Conservation (phyloP, 2,888 invertebrate species). For the Pristionchus arcanus region DNA sequence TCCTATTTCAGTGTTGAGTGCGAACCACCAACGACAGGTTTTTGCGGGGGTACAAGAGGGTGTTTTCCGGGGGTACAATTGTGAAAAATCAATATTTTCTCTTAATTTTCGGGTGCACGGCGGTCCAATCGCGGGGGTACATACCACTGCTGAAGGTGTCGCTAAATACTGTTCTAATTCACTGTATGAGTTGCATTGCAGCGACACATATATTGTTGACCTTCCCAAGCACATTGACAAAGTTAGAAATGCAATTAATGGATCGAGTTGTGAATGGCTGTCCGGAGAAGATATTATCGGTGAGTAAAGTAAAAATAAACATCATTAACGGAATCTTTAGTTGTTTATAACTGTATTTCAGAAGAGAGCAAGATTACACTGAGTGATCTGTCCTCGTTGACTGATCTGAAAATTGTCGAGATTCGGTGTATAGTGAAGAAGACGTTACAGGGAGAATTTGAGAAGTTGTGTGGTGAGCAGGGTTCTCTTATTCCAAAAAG, state of each 20-base stretch:
- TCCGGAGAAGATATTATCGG: neutral
- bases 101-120: too few species aligned
- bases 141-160: too few species aligned
- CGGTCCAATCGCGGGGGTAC: too few species aligned
- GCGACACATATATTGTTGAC: neutral
- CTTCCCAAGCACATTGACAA: slow-evolving; percentile 11
- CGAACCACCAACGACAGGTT: too few species aligned
- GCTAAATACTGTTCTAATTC: too few species aligned
- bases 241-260: neutral
- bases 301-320: neutral
- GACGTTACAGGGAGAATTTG: neutral
- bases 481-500: too few species aligned
- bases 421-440: neutral
- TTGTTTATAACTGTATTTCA: neutral
- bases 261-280: neutral
- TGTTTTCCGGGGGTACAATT: too few species aligned
- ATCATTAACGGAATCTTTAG: too few species aligned
- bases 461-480: slow-evolving; percentile 34
- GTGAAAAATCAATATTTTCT: too few species aligned
- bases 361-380: neutral
- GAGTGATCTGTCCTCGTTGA: neutral
- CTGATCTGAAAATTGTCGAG: neutral
- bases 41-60: too few species aligned
- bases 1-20: too few species aligned
- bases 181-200: neutral